phyloP scores from a whole-genome alignment of 2,113 vertebrate genomes.

The Cyprinodon tularosa region DNA sequence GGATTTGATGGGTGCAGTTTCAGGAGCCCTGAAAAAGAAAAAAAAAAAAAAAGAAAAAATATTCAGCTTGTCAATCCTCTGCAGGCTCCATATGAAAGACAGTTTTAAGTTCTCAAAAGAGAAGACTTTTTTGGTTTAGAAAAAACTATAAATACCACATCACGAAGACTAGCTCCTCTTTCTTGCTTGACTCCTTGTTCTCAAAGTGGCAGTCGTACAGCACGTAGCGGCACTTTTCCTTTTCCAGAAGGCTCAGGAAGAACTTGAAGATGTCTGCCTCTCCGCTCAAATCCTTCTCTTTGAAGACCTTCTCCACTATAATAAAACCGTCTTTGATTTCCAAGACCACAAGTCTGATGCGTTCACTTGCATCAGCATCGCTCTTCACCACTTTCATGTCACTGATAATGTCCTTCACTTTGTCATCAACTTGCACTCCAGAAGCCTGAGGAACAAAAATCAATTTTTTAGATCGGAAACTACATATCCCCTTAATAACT shows the following conservation, averaged over 20 bases:
- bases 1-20: conserved; percentile 60
- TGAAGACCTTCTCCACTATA: conserved; percentile 66
- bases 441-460: conserved; percentile 78
- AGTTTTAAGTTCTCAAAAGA: not conserved
- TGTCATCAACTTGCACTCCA: conserved; percentile 78
- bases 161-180: conserved; percentile 86
- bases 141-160: conserved; percentile 77
- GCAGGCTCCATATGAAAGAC: not conserved
- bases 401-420: conserved; percentile 64
- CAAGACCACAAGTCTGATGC: conserved; percentile 71
- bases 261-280: conserved; percentile 65
- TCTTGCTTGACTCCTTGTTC: conserved; percentile 76
- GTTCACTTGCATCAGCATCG: conserved; percentile 63
- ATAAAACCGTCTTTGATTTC: conserved; percentile 71
- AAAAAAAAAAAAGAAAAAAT: not conserved
- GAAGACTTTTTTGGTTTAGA: not conserved
- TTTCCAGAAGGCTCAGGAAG: conserved; percentile 59
- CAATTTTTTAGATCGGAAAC: not conserved
- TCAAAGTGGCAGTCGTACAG: conserved; percentile 85
- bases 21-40: conserved; percentile 75
- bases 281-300: conserved; percentile 71
- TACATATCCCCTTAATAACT: not conserved
- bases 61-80: not conserved
- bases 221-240: conserved; percentile 74
- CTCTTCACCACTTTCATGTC: conserved; percentile 80